Percentiles rank a stretch among this genome's conserved stretches.
Evolutionary conservation across 2,113 vertebrate genomes (phyloP).

Genomic region (Crypturellus undulatus): DNA sequence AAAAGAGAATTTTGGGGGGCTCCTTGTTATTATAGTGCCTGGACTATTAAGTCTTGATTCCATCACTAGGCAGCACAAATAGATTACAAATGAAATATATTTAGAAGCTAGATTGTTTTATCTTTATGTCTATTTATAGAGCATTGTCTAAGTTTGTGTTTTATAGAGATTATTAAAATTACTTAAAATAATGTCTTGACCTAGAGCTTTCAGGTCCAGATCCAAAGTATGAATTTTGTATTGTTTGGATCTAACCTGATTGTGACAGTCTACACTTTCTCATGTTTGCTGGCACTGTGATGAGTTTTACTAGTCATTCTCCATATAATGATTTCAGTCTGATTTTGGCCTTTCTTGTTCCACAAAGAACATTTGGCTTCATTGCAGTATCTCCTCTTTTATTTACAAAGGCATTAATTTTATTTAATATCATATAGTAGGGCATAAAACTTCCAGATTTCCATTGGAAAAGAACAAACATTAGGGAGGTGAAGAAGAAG

Average conservation of each 20-base stretch:
- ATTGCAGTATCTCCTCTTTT: not conserved
- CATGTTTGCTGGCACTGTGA: not conserved
- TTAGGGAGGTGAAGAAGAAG: not conserved
- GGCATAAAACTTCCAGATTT: not conserved
- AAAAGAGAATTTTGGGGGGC: not conserved
- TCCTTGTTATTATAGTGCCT: not conserved
- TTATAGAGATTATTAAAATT: not conserved
- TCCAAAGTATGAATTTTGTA: not conserved
- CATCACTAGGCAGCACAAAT: not conserved
- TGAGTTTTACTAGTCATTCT: not conserved
- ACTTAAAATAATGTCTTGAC: not conserved
- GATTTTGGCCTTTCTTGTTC: not conserved
- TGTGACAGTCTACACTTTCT: rapidly evolving
- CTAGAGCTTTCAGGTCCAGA: not conserved
- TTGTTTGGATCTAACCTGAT: not conserved
- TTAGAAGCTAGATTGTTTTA: not conserved
- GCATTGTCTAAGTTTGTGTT: not conserved
- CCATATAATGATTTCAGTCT: not conserved
- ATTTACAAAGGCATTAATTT: not conserved
- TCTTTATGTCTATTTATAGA: not conserved
- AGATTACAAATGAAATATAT: not conserved
- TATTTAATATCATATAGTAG: not conserved
- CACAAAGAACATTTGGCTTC: not conserved
- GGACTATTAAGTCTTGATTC: not conserved
- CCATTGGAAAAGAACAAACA: not conserved